A percentile compares a stretch with the other conserved stretches of the same genome.
Evolutionary conservation across 1,140 invertebrate species (phyloP).

Genomic region (Sitodiplosis mosellana): DNA sequence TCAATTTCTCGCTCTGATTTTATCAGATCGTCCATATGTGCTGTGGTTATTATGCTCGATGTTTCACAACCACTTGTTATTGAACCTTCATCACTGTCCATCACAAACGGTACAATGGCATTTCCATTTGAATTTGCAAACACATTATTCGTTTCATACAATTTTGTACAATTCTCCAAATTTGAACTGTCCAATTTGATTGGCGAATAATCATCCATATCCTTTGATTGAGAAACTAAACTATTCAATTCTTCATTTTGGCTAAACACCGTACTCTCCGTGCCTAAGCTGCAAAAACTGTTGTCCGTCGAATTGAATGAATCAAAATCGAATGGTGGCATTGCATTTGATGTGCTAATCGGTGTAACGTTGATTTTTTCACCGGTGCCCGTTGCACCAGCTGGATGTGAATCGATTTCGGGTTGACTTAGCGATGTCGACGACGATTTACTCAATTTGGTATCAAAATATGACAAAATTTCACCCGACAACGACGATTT

Average conservation of each 20-base stretch:
- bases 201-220: no score
- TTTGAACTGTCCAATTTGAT: no score
- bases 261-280: no score
- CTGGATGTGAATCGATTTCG: not conserved
- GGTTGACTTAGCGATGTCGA: not conserved
- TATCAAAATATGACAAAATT: conserved; percentile 23
- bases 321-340: not conserved
- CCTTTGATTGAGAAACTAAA: no score
- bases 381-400: not conserved
- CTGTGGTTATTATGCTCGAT: conserved; percentile 44
- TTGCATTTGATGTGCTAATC: not conserved
- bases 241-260: no score
- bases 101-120: conserved; percentile 29
- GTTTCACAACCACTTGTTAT: conserved; percentile 61
- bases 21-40: conserved; percentile 7
- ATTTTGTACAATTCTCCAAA: no score
- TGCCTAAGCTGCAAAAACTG: no score
- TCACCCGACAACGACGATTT: conserved; percentile 19
- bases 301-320: not conserved
- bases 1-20: not conserved
- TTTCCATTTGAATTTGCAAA: no score
- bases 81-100: conserved; percentile 50
- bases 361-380: not conserved
- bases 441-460: conserved; percentile 12
- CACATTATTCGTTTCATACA: not conserved